These are phyloP conservation scores for Drosophila repletoides DNA, from an alignment of 1,140 invertebrate genomes.

Conservation along the genomic window DNA sequence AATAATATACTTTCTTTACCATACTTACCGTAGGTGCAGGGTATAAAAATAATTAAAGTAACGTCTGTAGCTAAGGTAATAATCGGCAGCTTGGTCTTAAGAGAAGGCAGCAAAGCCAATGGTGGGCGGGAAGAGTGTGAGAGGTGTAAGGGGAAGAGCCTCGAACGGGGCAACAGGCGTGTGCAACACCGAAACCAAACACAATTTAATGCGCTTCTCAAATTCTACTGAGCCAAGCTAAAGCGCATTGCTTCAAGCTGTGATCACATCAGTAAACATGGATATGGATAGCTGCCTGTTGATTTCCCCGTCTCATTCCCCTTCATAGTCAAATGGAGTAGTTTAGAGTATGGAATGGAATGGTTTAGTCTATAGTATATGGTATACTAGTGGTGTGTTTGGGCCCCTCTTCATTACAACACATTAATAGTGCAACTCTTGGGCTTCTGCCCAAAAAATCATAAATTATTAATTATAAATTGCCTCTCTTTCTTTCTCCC, in stretches of 20 bases:
- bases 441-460: neutral
- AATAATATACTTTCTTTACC: too few relatives aligned
- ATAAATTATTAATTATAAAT: slow-evolving; percentile 3
- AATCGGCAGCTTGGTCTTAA: slow-evolving; percentile 16
- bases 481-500: neutral
- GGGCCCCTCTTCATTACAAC: slow-evolving; percentile 1
- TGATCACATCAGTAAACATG: slow-evolving; percentile 48
- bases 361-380: neutral
- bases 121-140: neutral
- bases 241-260: slow-evolving; percentile 8
- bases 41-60: slow-evolving; percentile 31
- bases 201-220: slow-evolving; percentile 67
- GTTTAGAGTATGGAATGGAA: too few relatives aligned
- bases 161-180: slow-evolving; percentile 23
- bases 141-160: neutral
- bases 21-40: too few relatives aligned
- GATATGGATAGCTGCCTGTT: slow-evolving; percentile 45
- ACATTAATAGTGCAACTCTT: neutral
- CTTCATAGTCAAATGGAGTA: neutral
- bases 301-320: slow-evolving; percentile 1
- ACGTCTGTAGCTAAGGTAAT: slow-evolving; percentile 3
- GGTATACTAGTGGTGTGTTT: neutral
- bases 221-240: slow-evolving; percentile 45
- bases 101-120: neutral
- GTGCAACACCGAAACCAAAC: slow-evolving; percentile 70